phyloP scores from a whole-genome alignment of 1,140 invertebrate species.

The Cardiocondyla obscurior region DNA sequence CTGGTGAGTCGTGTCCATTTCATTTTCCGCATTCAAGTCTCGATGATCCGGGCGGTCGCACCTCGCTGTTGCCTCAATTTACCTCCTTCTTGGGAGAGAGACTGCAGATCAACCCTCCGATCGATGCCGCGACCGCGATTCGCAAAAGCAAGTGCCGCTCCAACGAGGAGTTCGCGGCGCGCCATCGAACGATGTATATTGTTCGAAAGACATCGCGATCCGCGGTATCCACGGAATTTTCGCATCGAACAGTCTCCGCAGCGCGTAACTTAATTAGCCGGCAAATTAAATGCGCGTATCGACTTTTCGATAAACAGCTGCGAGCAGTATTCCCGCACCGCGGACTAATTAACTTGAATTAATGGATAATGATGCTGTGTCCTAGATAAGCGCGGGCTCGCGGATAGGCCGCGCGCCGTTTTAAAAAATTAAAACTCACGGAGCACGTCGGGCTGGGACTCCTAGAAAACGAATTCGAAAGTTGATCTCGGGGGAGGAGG shows the following conservation, averaged over 20 bases:
- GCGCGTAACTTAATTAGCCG: slow-evolving; percentile 65
- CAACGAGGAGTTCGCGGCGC: neutral
- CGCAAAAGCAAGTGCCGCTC: neutral
- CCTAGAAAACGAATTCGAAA: no score
- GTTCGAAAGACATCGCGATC: neutral
- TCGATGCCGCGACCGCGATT: neutral
- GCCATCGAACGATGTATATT: neutral
- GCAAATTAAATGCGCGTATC: slow-evolving; percentile 60
- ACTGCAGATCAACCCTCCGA: neutral
- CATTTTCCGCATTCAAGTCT: neutral
- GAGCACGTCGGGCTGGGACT: neutral
- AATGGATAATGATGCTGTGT: slow-evolving; percentile 44
- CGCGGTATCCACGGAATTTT: slow-evolving; percentile 33
- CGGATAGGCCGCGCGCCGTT: slow-evolving; percentile 33
- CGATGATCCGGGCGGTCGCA: neutral
- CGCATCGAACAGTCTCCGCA: slow-evolving; percentile 50
- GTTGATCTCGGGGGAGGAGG: no score
- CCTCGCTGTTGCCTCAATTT: neutral
- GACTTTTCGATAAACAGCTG: slow-evolving; percentile 68
- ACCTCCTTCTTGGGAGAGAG: no score
- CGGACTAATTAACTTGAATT: slow-evolving; percentile 61
- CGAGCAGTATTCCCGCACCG: slow-evolving; percentile 25
- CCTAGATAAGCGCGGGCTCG: slow-evolving; percentile 57
- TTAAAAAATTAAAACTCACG: neutral
- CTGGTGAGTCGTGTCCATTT: slow-evolving; percentile 70